These are phyloP conservation scores for Siderastrea siderea DNA, from an alignment of 92 coral and sea anemone species.

Conservation along the genomic window DNA sequence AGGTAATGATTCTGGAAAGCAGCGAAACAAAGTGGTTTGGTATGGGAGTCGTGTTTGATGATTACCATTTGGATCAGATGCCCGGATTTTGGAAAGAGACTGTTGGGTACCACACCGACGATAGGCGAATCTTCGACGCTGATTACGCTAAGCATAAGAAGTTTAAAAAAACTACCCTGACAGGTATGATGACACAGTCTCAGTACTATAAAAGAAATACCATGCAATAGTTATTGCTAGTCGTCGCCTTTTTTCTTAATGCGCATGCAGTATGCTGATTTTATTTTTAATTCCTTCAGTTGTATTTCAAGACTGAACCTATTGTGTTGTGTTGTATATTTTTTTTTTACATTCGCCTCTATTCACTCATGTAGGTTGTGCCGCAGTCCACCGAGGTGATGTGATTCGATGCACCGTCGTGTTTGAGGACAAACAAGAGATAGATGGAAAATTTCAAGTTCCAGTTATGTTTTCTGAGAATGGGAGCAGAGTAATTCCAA, in stretches of 20 bases:
- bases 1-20: constrained; percentile 25
- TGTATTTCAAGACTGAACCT: background rate
- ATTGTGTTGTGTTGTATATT: background rate
- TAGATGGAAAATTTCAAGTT: background rate
- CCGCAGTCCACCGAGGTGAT: constrained; percentile 4
- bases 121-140: constrained; percentile 8
- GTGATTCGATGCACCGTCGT: constrained; percentile 7
- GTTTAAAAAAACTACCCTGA: background rate
- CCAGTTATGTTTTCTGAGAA: background rate
- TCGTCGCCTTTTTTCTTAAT: background rate
- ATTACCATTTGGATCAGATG: background rate
- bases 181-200: background rate
- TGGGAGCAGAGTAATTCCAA: background rate
- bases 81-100: constrained; percentile 3
- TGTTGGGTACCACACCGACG: constrained; percentile 27
- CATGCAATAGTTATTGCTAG: background rate
- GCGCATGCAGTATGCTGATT: too few species aligned
- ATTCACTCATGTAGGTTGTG: background rate
- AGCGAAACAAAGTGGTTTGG: background rate
- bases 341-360: too few species aligned
- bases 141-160: too few species aligned
- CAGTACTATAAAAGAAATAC: background rate
- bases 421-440: background rate
- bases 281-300: too few species aligned
- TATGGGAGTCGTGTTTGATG: constrained; percentile 7